Conservation (phyloP, 2,888 invertebrate genomes). For the Mechanitis messenoides region DNA sequence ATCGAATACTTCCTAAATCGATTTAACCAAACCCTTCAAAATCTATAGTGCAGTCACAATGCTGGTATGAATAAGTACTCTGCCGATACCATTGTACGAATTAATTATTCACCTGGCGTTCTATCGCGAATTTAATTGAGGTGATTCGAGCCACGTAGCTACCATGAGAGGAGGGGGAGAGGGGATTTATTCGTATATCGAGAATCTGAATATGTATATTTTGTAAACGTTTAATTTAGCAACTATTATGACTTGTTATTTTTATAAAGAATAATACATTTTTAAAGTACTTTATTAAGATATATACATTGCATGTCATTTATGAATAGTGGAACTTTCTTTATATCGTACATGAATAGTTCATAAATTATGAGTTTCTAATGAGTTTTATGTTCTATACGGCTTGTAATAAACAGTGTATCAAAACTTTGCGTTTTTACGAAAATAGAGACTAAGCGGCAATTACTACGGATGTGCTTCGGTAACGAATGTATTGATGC, state of each 20-base stretch:
- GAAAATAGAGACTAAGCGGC: conserved; percentile 30
- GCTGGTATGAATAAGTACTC: conserved; percentile 23
- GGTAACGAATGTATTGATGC: conserved; percentile 62
- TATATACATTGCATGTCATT: background rate
- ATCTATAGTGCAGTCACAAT: conserved; percentile 18
- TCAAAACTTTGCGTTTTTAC: background rate
- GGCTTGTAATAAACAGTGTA: background rate
- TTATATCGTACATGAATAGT: background rate
- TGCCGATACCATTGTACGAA: conserved; percentile 24
- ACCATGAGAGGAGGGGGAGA: background rate
- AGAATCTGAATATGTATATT: conserved; percentile 9
- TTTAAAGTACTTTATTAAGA: background rate
- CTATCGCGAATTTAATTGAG: conserved; percentile 23
- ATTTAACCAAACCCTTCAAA: conserved; percentile 22
- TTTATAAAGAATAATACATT: background rate
- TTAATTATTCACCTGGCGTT: conserved; percentile 27
- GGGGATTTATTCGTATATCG: conserved; percentile 14
- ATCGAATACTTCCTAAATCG: conserved; percentile 16
- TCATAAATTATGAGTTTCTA: background rate
- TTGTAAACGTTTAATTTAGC: background rate
- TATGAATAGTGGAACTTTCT: conserved; percentile 1
- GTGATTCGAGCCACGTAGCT: conserved; percentile 18
- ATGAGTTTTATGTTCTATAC: background rate
- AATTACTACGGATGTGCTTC: conserved; percentile 44
- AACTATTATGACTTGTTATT: background rate